Percentiles rank a stretch among this genome's conserved stretches.
Conservation (phyloP, 2,797 vertebrate genomes). For the Basileuterus tristriatus region DNA sequence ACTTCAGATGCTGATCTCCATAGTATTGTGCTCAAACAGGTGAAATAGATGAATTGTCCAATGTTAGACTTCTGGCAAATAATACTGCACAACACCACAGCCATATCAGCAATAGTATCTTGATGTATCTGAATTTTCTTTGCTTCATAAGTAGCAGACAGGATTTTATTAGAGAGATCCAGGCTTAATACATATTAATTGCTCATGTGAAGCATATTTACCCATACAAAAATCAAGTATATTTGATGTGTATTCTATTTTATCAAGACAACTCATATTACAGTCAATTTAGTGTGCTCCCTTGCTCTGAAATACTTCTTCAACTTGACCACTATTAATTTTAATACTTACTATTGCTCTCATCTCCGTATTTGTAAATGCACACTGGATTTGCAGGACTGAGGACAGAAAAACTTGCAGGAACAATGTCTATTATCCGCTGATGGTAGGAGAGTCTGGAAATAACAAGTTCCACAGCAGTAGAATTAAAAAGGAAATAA, state of each 20-base stretch:
- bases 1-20: not conserved
- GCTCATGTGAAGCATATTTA: not conserved
- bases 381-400: constrained; percentile 90
- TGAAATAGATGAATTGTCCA: not conserved
- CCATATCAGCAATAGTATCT: not conserved
- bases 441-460: constrained; percentile 95
- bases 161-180: not conserved
- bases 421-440: constrained; percentile 93
- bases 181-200: not conserved
- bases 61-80: not conserved
- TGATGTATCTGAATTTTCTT: not conserved
- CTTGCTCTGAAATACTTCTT: not conserved
- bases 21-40: not conserved
- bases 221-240: not conserved
- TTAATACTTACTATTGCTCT: constrained; percentile 86
- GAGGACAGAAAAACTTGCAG: constrained; percentile 89
- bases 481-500: not conserved
- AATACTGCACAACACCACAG: not conserved
- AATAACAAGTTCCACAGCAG: constrained; percentile 1
- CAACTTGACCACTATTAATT: not conserved
- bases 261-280: not conserved
- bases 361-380: constrained; percentile 89
- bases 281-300: not conserved
- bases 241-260: not conserved
- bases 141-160: not conserved